Conservation (phyloP, 2,797 vertebrate genomes). For the Florisuga fusca region DNA sequence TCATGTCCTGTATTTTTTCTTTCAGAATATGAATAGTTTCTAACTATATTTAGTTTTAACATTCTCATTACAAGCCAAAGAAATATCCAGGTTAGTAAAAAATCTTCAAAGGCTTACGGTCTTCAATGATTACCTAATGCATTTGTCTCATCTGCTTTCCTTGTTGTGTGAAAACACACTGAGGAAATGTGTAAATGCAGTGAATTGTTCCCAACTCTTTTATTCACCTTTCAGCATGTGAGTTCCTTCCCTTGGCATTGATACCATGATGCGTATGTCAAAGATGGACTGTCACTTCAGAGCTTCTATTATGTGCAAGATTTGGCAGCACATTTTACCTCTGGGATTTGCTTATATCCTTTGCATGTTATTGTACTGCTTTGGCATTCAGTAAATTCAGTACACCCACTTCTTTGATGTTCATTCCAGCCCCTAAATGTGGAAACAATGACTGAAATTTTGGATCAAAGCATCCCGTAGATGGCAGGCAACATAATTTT, state of each 20-base stretch:
- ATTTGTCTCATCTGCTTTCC: constrained; percentile 75
- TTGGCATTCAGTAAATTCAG: constrained; percentile 83
- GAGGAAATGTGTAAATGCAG: constrained; percentile 80
- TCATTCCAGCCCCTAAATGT: constrained; percentile 83
- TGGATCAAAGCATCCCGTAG: constrained; percentile 80
- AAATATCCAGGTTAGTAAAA: constrained; percentile 54
- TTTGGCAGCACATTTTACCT: constrained; percentile 82
- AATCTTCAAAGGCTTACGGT: constrained; percentile 19
- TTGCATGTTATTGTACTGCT: constrained; percentile 83
- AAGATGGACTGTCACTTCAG: constrained; percentile 82
- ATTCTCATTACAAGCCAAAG: constrained; percentile 23
- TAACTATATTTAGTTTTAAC: constrained; percentile 59
- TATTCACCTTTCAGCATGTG: constrained; percentile 81
- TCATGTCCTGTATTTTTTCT: background rate
- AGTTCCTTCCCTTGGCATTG: constrained; percentile 85
- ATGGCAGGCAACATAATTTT: constrained; percentile 74
- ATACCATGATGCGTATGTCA: constrained; percentile 83
- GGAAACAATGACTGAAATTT: constrained; percentile 85
- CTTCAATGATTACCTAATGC: constrained; percentile 67
- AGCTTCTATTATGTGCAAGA: constrained; percentile 83
- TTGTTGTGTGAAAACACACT: constrained; percentile 78
- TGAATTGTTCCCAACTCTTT: constrained; percentile 80
- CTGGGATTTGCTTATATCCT: constrained; percentile 86
- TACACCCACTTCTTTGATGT: constrained; percentile 83
- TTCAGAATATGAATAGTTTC: constrained; percentile 54